These are phyloP conservation scores for Leptopilina clavipes DNA, from an alignment of 1,140 invertebrate genomes.

Conservation along the genomic window DNA sequence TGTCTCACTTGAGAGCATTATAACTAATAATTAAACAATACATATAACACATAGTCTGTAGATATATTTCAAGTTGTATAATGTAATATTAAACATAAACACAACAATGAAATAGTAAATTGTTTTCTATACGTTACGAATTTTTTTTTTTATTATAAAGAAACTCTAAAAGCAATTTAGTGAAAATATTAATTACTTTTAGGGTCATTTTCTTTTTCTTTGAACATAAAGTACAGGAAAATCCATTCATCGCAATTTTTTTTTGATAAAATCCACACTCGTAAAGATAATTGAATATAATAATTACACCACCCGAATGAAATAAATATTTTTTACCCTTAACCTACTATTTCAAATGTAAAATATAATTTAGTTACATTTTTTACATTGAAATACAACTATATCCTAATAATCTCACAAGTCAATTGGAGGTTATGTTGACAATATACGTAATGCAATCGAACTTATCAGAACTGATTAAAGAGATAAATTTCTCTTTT, in stretches of 20 bases:
- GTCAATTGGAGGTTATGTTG: conserved; percentile 11
- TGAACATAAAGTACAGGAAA: neutral
- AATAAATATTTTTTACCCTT: too few relatives aligned
- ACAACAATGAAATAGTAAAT: neutral
- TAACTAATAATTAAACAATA: neutral
- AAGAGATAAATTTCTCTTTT: neutral
- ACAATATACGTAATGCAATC: conserved; percentile 7
- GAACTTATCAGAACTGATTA: neutral
- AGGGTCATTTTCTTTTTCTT: neutral
- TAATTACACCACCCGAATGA: too few relatives aligned
- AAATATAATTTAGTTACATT: too few relatives aligned
- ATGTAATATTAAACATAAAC: neutral
- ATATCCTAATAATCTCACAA: too few relatives aligned
- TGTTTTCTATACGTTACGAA: neutral
- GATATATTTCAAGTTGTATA: neutral
- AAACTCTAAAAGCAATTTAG: neutral
- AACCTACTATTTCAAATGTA: too few relatives aligned
- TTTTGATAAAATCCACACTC: conserved; percentile 17
- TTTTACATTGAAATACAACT: too few relatives aligned
- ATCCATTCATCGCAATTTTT: neutral
- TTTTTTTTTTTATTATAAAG: neutral
- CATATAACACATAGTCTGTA: neutral
- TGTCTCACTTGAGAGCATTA: neutral
- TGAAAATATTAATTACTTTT: neutral
- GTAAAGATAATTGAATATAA: neutral